Base-by-base conservation (phyloP, 2,888 invertebrate genomes). In the Zeuzera pyrina region DNA sequence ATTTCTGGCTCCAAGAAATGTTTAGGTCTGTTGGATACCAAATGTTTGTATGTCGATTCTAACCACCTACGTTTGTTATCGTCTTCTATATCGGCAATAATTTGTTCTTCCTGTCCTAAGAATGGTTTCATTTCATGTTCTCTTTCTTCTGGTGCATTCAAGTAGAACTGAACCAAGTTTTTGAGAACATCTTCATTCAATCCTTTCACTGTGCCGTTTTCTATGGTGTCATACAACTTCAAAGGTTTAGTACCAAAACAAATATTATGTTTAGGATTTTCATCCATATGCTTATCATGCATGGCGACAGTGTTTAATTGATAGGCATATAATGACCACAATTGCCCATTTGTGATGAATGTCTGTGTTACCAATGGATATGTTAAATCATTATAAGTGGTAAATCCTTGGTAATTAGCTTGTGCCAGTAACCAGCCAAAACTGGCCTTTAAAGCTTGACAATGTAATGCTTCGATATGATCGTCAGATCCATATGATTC, bases 331-430 rank as follows among this genome's bases (percentile, higher is more conserved):
- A 98, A 91, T 1, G 92, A 91, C 89, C 94, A 96, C 2, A 86
- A 61, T 43, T 91, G 88, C 0, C 98, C 98, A 72, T 98, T 92
- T 0, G 96, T 94, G 22, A 97, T 85, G 8, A 96, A 81, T 10
- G 92, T 90, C 85, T 98, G 98, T 2, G 94, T 92, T 0, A 91
- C 88, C 34, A 98, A 67, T 0, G 99, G 98, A 64, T 97, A 96
- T 0, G 94, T 95, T 11, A 97, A 51, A 45, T 98, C 98, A 48
- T 93, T 92, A 60, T 87, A 94, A 10, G 94, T 92, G 19, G 92
- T 94, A 67, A 98, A 98, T 12, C 98, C 95, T 68, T 92, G 89
- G 62, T 91, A 90, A 60, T 88, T 89, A 2, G 95, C 94, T 70
- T 93, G 92, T 0, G 90, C 87, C 38, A 89, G 67, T 0, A 94